Base-by-base conservation (phyloP, 2,113 vertebrate species). In the Eulemur rufifrons region DNA sequence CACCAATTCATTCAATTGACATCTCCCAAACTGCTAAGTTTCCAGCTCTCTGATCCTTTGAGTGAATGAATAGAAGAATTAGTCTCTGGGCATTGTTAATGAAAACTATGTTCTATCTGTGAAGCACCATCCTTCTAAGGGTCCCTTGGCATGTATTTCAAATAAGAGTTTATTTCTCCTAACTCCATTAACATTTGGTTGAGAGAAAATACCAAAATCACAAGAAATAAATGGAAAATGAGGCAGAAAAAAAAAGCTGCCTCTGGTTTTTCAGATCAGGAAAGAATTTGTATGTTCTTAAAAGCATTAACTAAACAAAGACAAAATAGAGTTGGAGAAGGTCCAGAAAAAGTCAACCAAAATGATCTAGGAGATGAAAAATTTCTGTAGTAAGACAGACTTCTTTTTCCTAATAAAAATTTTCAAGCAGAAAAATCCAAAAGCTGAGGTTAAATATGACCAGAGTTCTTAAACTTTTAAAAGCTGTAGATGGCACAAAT, bases 191-290 rank as follows among this genome's bases (percentile, higher is more conserved):
- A 34, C 59, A 52, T 59, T 91, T 69, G 61, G 21, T 73, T 88
- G 80, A 92, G 11, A 87, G 59, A 94, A 95, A 89, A 95, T 17
- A 82, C 15, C 37, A 77, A 89, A 95, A 69, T 83, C 23, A 63
- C 21, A 88, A 87, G 23, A 96, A 91, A 87, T 71, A 71, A 95
- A 93, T 7, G 15, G 52, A 68, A 89, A 61, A 39, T 39, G 25
- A 56, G 39, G 3, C 34, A 77, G 27, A 3, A 71, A 83, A 92
- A 92, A 92, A 42, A 47, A 39, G 39, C 10, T 89, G 12, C 11
- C 76, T 85, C 66, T 76, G 34, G 6, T 68, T 96, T 91, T 95
- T 11, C 39, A 91, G 45, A 71, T 82, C 66, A 88, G 39, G 63
- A 89, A 96, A 86, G 4, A 93, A 76, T 59, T 39, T 6, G 17